Conservation (phyloP, 1,140 invertebrate genomes). For the Drosophila bifasciata region DNA sequence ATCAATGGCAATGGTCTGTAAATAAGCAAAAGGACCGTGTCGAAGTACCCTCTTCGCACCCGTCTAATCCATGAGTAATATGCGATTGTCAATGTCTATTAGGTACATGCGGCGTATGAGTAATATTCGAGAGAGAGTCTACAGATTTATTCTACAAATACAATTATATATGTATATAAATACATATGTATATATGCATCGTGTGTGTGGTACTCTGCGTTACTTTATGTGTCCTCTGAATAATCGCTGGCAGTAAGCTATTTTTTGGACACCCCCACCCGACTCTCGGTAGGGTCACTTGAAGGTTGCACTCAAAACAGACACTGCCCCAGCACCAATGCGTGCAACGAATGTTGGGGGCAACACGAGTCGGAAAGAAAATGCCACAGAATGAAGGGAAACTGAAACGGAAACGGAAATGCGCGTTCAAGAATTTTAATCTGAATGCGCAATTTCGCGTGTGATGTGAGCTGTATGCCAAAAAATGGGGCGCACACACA, state of each 20-base stretch:
- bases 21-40: slow-evolving; percentile 19
- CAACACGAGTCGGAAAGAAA: slow-evolving; percentile 23
- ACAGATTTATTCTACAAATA: background rate
- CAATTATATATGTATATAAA: no score
- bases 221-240: background rate
- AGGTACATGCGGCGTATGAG: slow-evolving; percentile 62
- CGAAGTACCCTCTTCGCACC: no score
- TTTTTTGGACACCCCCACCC: slow-evolving; percentile 10
- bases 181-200: no score
- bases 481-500: slow-evolving; percentile 63
- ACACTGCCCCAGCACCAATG: slow-evolving; percentile 11
- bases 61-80: slow-evolving; percentile 48
- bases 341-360: slow-evolving; percentile 26
- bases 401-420: slow-evolving; percentile 70
- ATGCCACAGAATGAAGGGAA: slow-evolving; percentile 32
- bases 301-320: slow-evolving; percentile 52
- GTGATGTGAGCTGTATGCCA: slow-evolving; percentile 79
- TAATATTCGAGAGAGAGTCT: slow-evolving; percentile 26
- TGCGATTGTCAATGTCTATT: slow-evolving; percentile 56
- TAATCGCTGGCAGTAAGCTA: background rate
- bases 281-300: slow-evolving; percentile 42
- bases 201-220: background rate
- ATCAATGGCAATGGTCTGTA: slow-evolving; percentile 52
- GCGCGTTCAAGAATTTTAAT: slow-evolving; percentile 80
- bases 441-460: slow-evolving; percentile 79